phyloP scores from a whole-genome alignment of 2,113 vertebrate species.

The Cervus canadensis region DNA sequence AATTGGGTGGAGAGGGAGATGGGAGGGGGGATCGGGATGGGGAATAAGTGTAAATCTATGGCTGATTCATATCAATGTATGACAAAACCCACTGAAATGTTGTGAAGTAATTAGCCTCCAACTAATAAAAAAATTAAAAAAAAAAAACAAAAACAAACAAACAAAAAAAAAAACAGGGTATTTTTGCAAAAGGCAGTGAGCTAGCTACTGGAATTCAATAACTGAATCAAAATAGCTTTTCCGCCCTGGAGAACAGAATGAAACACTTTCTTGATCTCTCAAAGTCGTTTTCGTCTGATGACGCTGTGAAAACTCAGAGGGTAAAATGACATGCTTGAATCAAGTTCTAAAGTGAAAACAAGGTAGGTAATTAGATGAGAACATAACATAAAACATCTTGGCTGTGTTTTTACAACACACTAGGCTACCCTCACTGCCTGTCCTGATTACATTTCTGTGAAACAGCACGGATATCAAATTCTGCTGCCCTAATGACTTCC shows the following conservation, averaged over 20 bases:
- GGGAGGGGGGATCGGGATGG: too few species aligned
- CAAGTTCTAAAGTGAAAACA: not conserved
- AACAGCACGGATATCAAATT: not conserved
- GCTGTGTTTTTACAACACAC: not conserved
- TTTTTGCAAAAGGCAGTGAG: not conserved
- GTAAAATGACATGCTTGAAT: not conserved
- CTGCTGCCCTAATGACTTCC: not conserved
- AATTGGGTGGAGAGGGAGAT: too few species aligned
- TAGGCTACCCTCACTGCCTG: not conserved
- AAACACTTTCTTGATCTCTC: not conserved
- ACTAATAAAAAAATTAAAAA: too few species aligned
- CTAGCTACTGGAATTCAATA: not conserved
- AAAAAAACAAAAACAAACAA: not conserved
- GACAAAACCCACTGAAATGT: too few species aligned
- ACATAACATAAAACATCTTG: not conserved
- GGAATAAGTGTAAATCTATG: too few species aligned
- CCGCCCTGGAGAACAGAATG: fast-evolving
- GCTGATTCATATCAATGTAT: too few species aligned
- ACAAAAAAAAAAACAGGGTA: not conserved
- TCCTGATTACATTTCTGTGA: not conserved
- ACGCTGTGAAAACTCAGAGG: not conserved
- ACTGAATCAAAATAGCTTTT: not conserved
- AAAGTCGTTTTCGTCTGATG: not conserved
- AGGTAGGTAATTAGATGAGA: not conserved
- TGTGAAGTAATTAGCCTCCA: too few species aligned